phyloP scores from a whole-genome alignment of 2,888 invertebrate species.

The Dendrolimus houi region DNA sequence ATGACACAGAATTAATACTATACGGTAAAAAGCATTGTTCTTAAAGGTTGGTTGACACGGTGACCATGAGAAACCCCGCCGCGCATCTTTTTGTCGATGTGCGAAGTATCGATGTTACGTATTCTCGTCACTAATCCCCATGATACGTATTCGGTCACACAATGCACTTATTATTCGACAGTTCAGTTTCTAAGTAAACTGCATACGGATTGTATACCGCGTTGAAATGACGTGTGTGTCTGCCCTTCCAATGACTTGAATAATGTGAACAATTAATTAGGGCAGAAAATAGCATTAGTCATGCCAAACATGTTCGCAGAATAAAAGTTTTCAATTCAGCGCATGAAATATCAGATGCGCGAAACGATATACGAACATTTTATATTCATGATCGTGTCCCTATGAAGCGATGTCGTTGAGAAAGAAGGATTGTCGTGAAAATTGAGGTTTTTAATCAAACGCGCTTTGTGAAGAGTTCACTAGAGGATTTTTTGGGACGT shows the following conservation, averaged over 20 bases:
- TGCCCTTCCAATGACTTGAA: slow-evolving; percentile 57
- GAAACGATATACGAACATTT: background rate
- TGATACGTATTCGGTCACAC: slow-evolving; percentile 67
- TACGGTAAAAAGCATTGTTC: no score
- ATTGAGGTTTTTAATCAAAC: no score
- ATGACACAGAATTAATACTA: no score
- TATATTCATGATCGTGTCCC: background rate
- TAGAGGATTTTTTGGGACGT: no score
- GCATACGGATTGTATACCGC: slow-evolving; percentile 59
- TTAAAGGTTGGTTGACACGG: background rate
- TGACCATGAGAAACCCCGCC: slow-evolving; percentile 13
- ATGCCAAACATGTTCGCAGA: background rate
- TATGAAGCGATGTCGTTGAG: background rate
- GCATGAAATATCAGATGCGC: background rate
- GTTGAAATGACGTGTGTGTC: slow-evolving; percentile 55
- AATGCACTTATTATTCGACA: slow-evolving; percentile 75
- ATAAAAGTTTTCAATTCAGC: background rate
- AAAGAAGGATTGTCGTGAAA: background rate
- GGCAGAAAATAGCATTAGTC: background rate
- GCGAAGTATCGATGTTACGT: slow-evolving; percentile 59
- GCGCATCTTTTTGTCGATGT: slow-evolving; percentile 21
- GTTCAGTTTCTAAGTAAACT: slow-evolving; percentile 72
- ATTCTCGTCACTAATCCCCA: slow-evolving; percentile 70
- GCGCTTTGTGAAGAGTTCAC: no score
- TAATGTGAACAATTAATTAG: slow-evolving; percentile 15